Conservation (phyloP, 2,113 vertebrate species). For the Mellivora capensis region DNA sequence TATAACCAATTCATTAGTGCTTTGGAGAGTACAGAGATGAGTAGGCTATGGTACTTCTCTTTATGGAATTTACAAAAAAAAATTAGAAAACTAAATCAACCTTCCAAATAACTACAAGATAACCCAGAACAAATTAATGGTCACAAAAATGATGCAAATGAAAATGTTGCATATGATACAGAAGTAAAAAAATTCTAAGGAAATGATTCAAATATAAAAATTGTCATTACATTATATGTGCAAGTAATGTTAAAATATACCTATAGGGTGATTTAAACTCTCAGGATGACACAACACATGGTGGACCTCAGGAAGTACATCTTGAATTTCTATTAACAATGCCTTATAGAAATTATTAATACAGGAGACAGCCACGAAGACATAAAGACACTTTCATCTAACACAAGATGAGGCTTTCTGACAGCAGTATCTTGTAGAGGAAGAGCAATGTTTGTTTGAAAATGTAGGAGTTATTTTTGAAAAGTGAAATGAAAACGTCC, state of each 20-base stretch:
- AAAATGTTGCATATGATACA: background rate
- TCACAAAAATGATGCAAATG: background rate
- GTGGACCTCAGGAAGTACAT: background rate
- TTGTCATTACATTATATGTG: background rate
- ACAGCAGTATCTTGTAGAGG: background rate
- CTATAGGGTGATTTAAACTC: background rate
- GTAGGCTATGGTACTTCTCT: background rate
- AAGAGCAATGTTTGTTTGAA: constrained; percentile 26
- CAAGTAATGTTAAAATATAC: background rate
- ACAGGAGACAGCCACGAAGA: background rate
- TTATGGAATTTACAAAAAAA: background rate
- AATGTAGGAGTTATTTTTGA: constrained; percentile 18
- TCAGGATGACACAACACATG: background rate
- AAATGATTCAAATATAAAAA: constrained; percentile 24
- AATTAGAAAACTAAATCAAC: background rate
- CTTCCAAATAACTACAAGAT: background rate
- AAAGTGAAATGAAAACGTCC: constrained; percentile 30
- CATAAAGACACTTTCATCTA: background rate
- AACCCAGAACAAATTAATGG: background rate
- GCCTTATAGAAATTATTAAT: background rate
- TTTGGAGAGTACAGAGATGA: background rate
- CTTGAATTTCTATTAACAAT: background rate
- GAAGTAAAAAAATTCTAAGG: background rate
- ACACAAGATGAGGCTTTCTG: background rate
- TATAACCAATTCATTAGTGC: background rate